A percentile compares a stretch with the other conserved stretches of the same genome.
phyloP scores from a whole-genome alignment of 1,140 invertebrate genomes.

The Heliconius eleuchia region DNA sequence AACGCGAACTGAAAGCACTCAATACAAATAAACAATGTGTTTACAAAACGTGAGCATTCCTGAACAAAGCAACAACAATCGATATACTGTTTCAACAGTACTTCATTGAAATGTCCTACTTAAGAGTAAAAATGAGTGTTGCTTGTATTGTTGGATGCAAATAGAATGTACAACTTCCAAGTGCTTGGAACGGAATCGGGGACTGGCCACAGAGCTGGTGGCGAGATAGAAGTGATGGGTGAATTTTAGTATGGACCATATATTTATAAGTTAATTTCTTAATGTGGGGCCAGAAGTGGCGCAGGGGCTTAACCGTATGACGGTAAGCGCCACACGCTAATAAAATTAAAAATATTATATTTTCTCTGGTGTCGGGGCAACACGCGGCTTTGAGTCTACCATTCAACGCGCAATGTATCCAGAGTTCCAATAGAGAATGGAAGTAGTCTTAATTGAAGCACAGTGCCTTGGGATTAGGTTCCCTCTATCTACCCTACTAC shows the following conservation, averaged over 20 bases:
- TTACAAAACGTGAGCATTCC: conserved; percentile 43
- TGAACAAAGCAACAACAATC: conserved; percentile 53
- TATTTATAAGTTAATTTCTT: neutral
- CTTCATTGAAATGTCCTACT: conserved; percentile 62
- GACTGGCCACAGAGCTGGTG: conserved; percentile 39
- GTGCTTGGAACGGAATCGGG: conserved; percentile 62
- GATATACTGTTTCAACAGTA: conserved; percentile 48
- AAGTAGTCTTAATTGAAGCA: too few species aligned
- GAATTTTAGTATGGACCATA: neutral
- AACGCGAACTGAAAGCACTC: conserved; percentile 27
- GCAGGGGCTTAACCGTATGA: too few species aligned
- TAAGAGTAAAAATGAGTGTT: conserved; percentile 73
- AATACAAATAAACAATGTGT: conserved; percentile 45
- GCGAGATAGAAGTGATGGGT: neutral
- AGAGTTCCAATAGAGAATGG: too few species aligned
- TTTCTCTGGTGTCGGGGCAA: too few species aligned
- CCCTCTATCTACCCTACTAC: too few species aligned
- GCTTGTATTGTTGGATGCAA: conserved; percentile 64
- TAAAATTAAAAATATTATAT: too few species aligned
- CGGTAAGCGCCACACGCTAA: too few species aligned
- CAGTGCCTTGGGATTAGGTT: too few species aligned
- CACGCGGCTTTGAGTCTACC: too few species aligned
- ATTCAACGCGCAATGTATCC: too few species aligned
- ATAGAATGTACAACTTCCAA: conserved; percentile 68
- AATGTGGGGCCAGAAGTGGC: too few species aligned